These are phyloP conservation scores for Amblyornis subalaris DNA, from an alignment of 2,113 vertebrate species.

Conservation along the genomic window DNA sequence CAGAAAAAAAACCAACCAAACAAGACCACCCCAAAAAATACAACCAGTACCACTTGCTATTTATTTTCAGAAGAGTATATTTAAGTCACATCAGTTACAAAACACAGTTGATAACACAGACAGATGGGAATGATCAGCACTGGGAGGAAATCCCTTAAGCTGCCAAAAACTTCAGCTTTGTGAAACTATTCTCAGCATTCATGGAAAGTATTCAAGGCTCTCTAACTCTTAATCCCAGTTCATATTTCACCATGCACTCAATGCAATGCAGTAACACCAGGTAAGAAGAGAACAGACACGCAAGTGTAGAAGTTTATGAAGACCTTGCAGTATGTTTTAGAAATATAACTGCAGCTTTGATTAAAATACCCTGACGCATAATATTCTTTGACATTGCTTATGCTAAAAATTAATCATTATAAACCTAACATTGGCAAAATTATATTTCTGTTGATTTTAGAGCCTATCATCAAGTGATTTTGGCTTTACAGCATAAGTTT, in stretches of 20 bases:
- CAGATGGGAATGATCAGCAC: background rate
- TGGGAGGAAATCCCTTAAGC: constrained; percentile 32
- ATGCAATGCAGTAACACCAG: background rate
- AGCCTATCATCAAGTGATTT: background rate
- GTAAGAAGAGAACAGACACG: background rate
- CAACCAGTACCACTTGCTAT: accelerated
- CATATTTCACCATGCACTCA: background rate
- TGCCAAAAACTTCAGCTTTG: constrained; percentile 17
- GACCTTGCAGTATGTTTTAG: background rate
- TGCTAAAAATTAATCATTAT: background rate
- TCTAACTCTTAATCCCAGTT: background rate
- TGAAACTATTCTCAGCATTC: background rate
- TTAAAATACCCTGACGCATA: background rate
- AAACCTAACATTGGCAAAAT: background rate
- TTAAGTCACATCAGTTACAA: background rate
- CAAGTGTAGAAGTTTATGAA: background rate
- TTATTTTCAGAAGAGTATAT: background rate
- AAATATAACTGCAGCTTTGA: background rate
- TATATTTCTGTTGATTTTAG: background rate
- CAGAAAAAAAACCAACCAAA: background rate
- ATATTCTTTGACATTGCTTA: background rate
- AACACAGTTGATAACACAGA: background rate
- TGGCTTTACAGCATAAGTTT: background rate
- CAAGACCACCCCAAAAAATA: background rate
- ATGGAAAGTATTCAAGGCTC: background rate